These are phyloP conservation scores for Onthophagus taurus DNA, from an alignment of 1,140 invertebrate genomes.

Conservation along the genomic window DNA sequence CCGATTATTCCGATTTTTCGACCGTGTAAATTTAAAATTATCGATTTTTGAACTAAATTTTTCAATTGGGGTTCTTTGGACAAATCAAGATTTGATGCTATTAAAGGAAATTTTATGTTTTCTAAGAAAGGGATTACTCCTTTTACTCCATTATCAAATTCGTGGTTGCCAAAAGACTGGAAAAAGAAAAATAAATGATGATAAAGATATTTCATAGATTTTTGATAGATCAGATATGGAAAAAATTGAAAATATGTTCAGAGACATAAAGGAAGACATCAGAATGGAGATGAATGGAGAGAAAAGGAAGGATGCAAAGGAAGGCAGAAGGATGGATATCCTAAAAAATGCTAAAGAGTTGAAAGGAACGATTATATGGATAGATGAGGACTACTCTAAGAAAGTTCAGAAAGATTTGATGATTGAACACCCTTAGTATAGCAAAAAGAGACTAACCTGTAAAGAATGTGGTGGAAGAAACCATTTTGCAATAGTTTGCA, in stretches of 20 bases:
- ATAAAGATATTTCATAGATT: too few relatives aligned
- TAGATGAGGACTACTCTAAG: too few relatives aligned
- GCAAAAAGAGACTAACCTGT: not conserved
- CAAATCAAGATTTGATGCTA: constrained; percentile 70
- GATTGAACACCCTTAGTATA: not conserved
- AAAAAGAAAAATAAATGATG: constrained; percentile 1
- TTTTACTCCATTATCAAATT: constrained; percentile 2
- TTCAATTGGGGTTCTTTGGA: constrained; percentile 52
- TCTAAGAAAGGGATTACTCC: constrained; percentile 65
- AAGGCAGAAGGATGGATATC: too few relatives aligned
- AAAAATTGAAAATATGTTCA: too few relatives aligned
- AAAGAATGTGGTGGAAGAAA: too few relatives aligned
- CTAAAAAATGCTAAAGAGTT: too few relatives aligned
- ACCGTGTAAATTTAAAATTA: constrained; percentile 52
- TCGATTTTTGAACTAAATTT: constrained; percentile 49
- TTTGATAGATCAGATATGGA: too few relatives aligned
- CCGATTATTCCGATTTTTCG: constrained; percentile 76
- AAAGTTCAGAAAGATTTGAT: too few relatives aligned
- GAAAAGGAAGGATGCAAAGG: not conserved
- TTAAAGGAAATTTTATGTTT: constrained; percentile 56
- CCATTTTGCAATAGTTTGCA: too few relatives aligned
- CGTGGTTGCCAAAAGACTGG: constrained; percentile 10
- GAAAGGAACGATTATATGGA: too few relatives aligned
- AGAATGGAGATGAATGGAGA: too few relatives aligned
- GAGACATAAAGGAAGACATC: too few relatives aligned